Conservation (phyloP, 2,113 vertebrate genomes). For the Tiliqua scincoides region DNA sequence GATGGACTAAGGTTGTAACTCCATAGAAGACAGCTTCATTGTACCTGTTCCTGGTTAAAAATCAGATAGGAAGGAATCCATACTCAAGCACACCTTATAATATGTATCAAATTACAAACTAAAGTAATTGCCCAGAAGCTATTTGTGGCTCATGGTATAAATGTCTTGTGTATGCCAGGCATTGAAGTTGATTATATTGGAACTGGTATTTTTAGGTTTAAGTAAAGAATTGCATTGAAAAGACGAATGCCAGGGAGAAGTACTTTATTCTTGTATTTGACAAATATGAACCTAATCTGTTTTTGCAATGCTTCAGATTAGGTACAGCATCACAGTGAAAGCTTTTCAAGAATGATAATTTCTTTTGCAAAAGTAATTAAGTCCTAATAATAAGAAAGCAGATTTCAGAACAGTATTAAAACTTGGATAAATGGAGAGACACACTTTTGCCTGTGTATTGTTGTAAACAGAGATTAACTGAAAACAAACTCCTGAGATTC, state of each 20-base stretch:
- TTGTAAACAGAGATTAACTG: neutral
- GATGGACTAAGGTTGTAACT: no score
- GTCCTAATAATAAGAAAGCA: neutral
- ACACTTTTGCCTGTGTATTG: neutral
- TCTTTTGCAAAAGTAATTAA: slow-evolving; percentile 1
- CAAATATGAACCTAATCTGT: neutral
- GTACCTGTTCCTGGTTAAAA: neutral
- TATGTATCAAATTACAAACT: neutral
- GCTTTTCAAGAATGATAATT: neutral
- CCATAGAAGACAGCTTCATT: no score
- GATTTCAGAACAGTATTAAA: slow-evolving; percentile 6
- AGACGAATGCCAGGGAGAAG: neutral
- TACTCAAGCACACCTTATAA: neutral
- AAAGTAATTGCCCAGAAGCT: neutral
- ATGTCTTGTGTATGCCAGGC: neutral
- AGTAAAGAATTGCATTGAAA: slow-evolving; percentile 25
- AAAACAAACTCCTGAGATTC: neutral
- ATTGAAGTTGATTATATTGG: neutral
- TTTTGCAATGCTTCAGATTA: neutral
- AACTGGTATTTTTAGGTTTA: neutral
- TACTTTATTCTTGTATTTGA: neutral
- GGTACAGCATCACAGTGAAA: neutral
- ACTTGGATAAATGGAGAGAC: neutral
- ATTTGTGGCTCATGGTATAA: neutral
- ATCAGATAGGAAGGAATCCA: neutral